Evolutionary conservation across 2,113 vertebrate species (phyloP).

Genomic region (Cheilinus undulatus): DNA sequence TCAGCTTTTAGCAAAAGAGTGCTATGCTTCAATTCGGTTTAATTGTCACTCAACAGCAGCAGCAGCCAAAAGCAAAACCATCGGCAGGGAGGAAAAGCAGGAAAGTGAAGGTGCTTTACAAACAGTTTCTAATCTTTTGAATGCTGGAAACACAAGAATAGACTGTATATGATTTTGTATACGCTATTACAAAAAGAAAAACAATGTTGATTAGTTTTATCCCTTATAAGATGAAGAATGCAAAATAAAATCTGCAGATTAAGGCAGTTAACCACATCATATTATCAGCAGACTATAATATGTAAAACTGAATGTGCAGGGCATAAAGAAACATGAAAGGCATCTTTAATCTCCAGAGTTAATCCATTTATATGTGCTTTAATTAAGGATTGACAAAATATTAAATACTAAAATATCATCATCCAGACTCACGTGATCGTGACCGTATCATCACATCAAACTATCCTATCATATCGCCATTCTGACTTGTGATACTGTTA

Average conservation of each 20-base stretch:
- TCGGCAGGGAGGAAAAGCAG: neutral
- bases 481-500: too few species aligned
- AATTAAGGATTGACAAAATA: too few species aligned
- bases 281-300: neutral
- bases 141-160: neutral
- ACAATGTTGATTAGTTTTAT: neutral
- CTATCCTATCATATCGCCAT: too few species aligned
- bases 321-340: neutral
- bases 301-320: neutral
- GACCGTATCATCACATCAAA: too few species aligned
- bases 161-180: too few species aligned
- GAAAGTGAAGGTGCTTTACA: neutral
- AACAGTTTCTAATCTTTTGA: neutral
- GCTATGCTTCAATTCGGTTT: slow-evolving; percentile 7
- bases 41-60: neutral
- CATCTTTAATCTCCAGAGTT: too few species aligned
- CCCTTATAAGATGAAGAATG: neutral
- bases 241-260: neutral
- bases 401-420: too few species aligned
- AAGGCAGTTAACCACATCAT: neutral
- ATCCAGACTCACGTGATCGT: too few species aligned
- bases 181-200: neutral
- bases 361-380: neutral
- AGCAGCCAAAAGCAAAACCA: neutral
- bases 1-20: slow-evolving; percentile 11